A percentile compares a stretch with the other conserved stretches of the same genome.
These are phyloP conservation scores for Drosophila rubida DNA, from an alignment of 2,888 invertebrate genomes.

Conservation along the genomic window DNA sequence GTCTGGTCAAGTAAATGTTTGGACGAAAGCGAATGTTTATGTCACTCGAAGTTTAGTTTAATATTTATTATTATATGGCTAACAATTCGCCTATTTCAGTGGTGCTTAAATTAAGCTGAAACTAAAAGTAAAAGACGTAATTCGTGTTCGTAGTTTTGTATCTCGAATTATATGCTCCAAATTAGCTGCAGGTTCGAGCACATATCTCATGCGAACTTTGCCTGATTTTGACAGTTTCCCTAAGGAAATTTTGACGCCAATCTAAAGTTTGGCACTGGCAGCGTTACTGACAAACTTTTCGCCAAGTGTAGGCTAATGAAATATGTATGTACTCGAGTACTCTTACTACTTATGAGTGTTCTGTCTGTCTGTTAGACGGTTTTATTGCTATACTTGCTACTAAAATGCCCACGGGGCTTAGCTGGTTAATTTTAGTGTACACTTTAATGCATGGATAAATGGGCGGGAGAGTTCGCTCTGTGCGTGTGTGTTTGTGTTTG, in stretches of 20 bases:
- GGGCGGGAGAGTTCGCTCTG: constrained; percentile 3
- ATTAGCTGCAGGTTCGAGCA: background rate
- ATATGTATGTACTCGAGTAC: constrained; percentile 23
- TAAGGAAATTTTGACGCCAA: background rate
- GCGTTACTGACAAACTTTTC: constrained; percentile 14
- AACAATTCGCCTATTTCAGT: too few relatives aligned
- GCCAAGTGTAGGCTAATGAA: constrained; percentile 38
- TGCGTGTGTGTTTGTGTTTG: background rate
- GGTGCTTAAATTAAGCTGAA: too few relatives aligned
- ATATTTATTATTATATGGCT: too few relatives aligned
- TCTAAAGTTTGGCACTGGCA: constrained; percentile 4
- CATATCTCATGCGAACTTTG: background rate
- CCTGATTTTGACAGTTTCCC: background rate
- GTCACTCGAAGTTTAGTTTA: too few relatives aligned
- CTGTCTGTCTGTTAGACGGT: constrained; percentile 49
- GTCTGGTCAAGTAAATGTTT: too few relatives aligned
- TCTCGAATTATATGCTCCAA: background rate
- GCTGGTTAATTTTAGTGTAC: constrained; percentile 66
- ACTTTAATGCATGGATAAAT: constrained; percentile 22
- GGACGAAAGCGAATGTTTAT: too few relatives aligned
- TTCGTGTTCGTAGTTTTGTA: too few relatives aligned
- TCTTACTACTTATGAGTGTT: constrained; percentile 19
- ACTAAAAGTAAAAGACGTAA: too few relatives aligned
- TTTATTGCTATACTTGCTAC: constrained; percentile 64
- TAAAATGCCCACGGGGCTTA: constrained; percentile 61